Evolutionary conservation across 2,113 vertebrate genomes (phyloP).

Genomic region (Myotis yumanensis): DNA sequence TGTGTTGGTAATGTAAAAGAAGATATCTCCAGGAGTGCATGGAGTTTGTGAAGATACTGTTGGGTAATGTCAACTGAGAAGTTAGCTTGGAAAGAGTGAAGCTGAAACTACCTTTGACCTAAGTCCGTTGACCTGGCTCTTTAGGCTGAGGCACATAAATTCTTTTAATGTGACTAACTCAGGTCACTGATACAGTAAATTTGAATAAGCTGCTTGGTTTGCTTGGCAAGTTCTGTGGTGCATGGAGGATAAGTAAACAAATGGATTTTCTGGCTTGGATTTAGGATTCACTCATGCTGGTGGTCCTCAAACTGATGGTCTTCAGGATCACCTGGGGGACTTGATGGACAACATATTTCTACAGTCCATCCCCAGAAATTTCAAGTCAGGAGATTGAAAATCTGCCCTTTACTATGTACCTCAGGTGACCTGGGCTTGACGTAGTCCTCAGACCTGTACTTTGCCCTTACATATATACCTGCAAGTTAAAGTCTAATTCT

Average conservation of each 20-base stretch:
- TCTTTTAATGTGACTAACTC: background rate
- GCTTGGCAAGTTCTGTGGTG: background rate
- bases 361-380: background rate
- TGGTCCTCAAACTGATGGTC: background rate
- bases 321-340: background rate
- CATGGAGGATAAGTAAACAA: background rate
- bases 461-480: background rate
- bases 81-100: conserved; percentile 34
- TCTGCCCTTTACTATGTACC: background rate
- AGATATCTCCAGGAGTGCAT: background rate
- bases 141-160: background rate
- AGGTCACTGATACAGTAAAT: background rate
- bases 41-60: conserved; percentile 6
- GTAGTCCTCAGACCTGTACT: background rate
- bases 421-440: background rate
- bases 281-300: background rate
- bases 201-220: conserved; percentile 33
- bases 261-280: background rate
- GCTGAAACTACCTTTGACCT: conserved; percentile 5
- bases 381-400: background rate
- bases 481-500: background rate
- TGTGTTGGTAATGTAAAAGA: background rate
- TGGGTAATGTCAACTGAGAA: conserved; percentile 5
- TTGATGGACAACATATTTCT: background rate
- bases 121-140: background rate